Base-by-base conservation (phyloP, 2,888 invertebrate species). In the Drosophila hawaiiensis region DNA sequence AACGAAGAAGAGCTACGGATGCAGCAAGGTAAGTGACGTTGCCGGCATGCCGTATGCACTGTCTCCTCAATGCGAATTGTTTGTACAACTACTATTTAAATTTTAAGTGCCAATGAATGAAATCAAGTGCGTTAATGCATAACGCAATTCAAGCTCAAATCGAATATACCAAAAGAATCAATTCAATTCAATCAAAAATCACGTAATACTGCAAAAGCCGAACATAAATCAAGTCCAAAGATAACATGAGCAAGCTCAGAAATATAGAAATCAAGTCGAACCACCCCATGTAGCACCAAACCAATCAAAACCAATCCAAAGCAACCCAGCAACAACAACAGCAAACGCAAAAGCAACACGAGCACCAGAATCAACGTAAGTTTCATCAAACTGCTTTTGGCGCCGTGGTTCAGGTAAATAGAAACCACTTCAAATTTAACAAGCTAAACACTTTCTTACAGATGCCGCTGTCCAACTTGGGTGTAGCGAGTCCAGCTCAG, bases 1-100 rank as follows among this genome's bases (percentile, higher is more conserved):
- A 97, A 98, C 93, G 97, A 98, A 90, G 96, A 96, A 92, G 97
- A 98, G 92, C 97, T 97, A 91, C 95, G 96, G 79, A 95, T 97
- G 94, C 97, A 98, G 93, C 97, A 98, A 96, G 98, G 98, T 98
- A 93, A 93, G 90, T 86, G 35, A 77, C 58, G 69, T 79, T 52
- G 33, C 22, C 58, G 29, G 50, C 64, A 52, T 37, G 6, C 49
- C 41, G 47, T 50, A 50, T 29, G 68, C 82, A 39, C 47, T 64
- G 69, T 60, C 63, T 68, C 63, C 67, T 73, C 58, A 82, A 77
- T 78, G 74, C 68, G 53, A 77, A 76, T 78, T 85, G 74, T 71
- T 74, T 83, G 80, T 74, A 68, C 75, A 52, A 75, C 62, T 60
- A 76, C 62, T 73, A 73, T 85, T 68, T 61, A 63, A 89, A 88